These are phyloP conservation scores for Fringilla coelebs DNA, from an alignment of 2,797 vertebrate genomes.

Conservation along the genomic window DNA sequence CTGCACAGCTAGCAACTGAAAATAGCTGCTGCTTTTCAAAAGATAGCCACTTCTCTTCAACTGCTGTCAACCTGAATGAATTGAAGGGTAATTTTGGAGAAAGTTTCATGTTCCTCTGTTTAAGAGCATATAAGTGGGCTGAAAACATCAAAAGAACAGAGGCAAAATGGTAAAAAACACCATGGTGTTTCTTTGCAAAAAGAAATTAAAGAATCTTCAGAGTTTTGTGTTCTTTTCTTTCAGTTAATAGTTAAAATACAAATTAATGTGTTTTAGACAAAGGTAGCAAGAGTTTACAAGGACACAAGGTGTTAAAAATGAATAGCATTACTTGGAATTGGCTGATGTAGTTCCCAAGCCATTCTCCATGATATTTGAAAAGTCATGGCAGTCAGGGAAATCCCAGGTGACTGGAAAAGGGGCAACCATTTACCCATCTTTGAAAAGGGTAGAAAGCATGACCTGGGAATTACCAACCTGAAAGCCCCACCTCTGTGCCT, in stretches of 20 bases:
- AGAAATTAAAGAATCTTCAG: background rate
- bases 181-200: background rate
- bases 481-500: background rate
- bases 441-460: background rate
- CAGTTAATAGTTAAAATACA: background rate
- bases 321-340: background rate
- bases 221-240: background rate
- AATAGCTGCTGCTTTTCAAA: background rate
- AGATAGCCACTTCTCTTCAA: background rate
- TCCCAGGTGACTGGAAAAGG: background rate
- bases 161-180: background rate
- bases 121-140: background rate
- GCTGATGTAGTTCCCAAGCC: background rate
- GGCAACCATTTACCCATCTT: background rate
- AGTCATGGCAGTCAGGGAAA: background rate
- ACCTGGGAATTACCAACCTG: background rate
- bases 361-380: background rate
- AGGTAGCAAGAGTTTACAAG: background rate
- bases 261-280: background rate
- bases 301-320: background rate
- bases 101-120: background rate
- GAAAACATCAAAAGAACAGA: background rate
- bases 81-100: background rate
- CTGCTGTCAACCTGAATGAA: background rate
- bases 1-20: background rate